Evolutionary conservation across 2,113 vertebrate genomes (phyloP).

Genomic region (Takifugu flavidus): DNA sequence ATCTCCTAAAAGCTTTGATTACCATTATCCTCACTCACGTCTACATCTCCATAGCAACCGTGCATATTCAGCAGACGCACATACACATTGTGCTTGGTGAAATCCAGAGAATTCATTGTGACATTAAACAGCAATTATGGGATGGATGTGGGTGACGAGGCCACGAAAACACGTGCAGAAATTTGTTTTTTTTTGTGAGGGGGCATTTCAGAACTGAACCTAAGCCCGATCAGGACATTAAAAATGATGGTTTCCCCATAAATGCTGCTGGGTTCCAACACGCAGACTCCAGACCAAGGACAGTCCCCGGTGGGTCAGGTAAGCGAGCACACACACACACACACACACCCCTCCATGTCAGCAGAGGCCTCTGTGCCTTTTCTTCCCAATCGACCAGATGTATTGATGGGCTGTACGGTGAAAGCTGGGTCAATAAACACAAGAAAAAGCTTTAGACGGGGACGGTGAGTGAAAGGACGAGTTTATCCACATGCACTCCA

Average conservation of each 20-base stretch:
- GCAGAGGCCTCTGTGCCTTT: constrained; percentile 13
- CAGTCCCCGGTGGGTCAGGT: background rate
- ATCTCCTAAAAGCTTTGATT: background rate
- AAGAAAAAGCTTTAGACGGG: constrained; percentile 57
- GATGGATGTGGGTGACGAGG: too few species aligned
- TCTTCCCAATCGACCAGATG: constrained; percentile 48
- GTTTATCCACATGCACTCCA: constrained; percentile 28
- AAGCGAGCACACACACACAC: constrained; percentile 1
- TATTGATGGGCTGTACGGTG: constrained; percentile 57
- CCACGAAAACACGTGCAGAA: too few species aligned
- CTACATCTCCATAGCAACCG: constrained; percentile 57
- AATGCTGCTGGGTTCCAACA: too few species aligned
- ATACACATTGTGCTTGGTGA: background rate
- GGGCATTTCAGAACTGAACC: too few species aligned
- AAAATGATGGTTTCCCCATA: too few species aligned
- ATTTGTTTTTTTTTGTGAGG: too few species aligned
- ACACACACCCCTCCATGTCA: constrained; percentile 4
- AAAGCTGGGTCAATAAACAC: constrained; percentile 61
- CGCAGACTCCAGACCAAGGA: too few species aligned
- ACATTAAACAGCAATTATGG: too few species aligned
- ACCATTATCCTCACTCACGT: constrained; percentile 38
- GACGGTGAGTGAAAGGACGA: constrained; percentile 33
- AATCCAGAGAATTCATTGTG: too few species aligned
- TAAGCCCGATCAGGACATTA: too few species aligned
- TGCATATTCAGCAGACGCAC: constrained; percentile 10